phyloP scores from a whole-genome alignment of 2,113 vertebrate species.

The western clawed frog (Xenopus tropicalis) region UCB_Xtro_10.0 CM004446.2:140504501-140505000 shows the following conservation, averaged over 20 bases:
- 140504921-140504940: too few species aligned
- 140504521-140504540: conserved; percentile 85
- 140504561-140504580: conserved; percentile 96
- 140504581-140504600: conserved; percentile 97
- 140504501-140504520: conserved; percentile 96
- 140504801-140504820: too few species aligned
- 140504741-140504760: neutral
- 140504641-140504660: conserved; percentile 55
- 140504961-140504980: too few species aligned
- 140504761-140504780: too few species aligned
- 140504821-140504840: too few species aligned
- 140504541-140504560: conserved; percentile 97
- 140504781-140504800: too few species aligned
- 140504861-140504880: too few species aligned
- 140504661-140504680: conserved; percentile 56
- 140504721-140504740: conserved; percentile 25
- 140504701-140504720: conserved; percentile 65
- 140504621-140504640: conserved; percentile 65
- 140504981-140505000: too few species aligned
- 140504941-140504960: too few species aligned
- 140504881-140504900: too few species aligned
- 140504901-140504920: too few species aligned
- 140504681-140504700: conserved; percentile 67
- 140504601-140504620: conserved; percentile 75
- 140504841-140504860: too few species aligned